These are phyloP conservation scores for Neosilurus mollespiculum DNA, from an alignment of 2,797 vertebrate genomes.

Conservation along the genomic window DNA sequence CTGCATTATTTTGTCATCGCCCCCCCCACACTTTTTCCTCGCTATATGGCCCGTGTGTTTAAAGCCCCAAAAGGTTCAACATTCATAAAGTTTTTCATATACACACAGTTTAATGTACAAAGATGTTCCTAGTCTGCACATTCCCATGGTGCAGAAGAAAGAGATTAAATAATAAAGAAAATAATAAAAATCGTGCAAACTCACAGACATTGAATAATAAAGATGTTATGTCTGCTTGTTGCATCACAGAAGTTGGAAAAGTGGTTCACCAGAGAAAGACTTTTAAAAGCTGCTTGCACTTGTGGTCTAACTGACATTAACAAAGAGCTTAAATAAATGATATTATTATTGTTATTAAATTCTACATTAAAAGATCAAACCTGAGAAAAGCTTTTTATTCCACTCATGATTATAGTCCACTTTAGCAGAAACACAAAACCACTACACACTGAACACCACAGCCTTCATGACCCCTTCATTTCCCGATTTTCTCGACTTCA, in stretches of 20 bases:
- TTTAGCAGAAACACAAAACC: neutral
- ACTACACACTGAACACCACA: neutral
- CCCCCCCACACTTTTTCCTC: neutral
- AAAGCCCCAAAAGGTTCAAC: neutral
- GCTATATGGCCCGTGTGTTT: neutral
- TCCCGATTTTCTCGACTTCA: slow-evolving; percentile 8
- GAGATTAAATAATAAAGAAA: neutral
- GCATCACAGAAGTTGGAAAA: neutral
- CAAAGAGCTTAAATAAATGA: too few species aligned
- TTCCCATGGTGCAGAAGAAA: too few species aligned
- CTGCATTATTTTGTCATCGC: too few species aligned
- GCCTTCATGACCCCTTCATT: slow-evolving; percentile 1
- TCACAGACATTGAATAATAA: neutral
- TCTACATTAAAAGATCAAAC: neutral
- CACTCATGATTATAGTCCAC: neutral
- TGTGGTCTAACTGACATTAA: neutral
- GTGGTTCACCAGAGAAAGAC: neutral
- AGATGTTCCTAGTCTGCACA: neutral
- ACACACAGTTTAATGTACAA: neutral
- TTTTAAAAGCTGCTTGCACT: neutral
- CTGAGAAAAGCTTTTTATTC: neutral
- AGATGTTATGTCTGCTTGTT: neutral
- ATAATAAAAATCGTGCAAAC: neutral
- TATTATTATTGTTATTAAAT: too few species aligned
- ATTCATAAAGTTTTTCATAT: neutral